These are phyloP conservation scores for Chrysodeixis includens DNA, from an alignment of 2,888 invertebrate species.

Conservation along the genomic window DNA sequence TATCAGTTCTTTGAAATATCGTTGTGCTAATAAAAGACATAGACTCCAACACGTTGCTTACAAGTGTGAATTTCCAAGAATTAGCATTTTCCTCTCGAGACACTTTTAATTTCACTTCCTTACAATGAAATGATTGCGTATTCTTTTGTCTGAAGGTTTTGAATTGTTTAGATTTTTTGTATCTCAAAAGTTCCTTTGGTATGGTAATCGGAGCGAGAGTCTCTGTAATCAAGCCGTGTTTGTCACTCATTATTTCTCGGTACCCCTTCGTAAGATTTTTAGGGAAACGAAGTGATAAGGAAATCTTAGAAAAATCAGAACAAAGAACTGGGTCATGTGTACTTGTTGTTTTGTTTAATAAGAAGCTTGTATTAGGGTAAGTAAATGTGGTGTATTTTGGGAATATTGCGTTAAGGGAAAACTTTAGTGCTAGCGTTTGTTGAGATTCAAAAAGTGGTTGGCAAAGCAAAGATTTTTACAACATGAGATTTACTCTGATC, in stretches of 20 bases:
- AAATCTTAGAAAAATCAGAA: constrained; percentile 25
- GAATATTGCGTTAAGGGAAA: neutral
- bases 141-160: constrained; percentile 48
- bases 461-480: neutral
- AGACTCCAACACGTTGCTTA: constrained; percentile 27
- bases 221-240: constrained; percentile 62
- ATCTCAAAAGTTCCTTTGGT: constrained; percentile 52
- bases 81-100: constrained; percentile 38
- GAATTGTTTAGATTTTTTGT: constrained; percentile 57
- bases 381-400: neutral
- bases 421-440: neutral
- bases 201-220: constrained; percentile 56
- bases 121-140: constrained; percentile 45
- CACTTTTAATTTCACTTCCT: constrained; percentile 28
- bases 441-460: neutral
- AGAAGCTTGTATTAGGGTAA: neutral
- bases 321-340: neutral
- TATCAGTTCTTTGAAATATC: neutral
- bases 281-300: constrained; percentile 36
- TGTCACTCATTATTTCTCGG: constrained; percentile 63
- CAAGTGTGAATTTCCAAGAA: constrained; percentile 22
- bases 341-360: neutral
- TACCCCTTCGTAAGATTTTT: constrained; percentile 49
- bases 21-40: neutral
- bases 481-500: neutral